These are phyloP conservation scores for Polyergus mexicanus DNA, from an alignment of 1,140 invertebrate species.

Conservation along the genomic window DNA sequence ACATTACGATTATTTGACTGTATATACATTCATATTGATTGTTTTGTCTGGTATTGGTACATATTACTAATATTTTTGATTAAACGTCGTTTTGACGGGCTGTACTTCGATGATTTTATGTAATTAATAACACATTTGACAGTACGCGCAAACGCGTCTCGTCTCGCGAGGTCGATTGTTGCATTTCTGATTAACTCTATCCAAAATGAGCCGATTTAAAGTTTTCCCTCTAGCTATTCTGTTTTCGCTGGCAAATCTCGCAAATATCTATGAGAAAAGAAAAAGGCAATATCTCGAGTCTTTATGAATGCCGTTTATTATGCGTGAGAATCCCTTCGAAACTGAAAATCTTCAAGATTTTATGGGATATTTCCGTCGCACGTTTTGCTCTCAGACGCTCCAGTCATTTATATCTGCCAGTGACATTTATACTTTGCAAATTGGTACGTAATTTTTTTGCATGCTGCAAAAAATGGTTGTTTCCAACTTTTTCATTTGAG, in stretches of 20 bases:
- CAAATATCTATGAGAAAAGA: constrained; percentile 19
- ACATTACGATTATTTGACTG: constrained; percentile 19
- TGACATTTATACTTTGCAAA: constrained; percentile 58
- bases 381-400: constrained; percentile 20
- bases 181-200: constrained; percentile 40
- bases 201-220: background rate
- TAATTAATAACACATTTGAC: constrained; percentile 50
- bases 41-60: constrained; percentile 42
- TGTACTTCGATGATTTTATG: constrained; percentile 49
- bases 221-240: background rate
- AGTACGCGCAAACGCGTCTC: constrained; percentile 3
- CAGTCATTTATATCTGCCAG: constrained; percentile 44
- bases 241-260: constrained; percentile 9
- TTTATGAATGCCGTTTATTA: constrained; percentile 60
- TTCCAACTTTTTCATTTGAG: background rate
- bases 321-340: constrained; percentile 24
- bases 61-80: constrained; percentile 57
- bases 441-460: constrained; percentile 50
- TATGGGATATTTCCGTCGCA: constrained; percentile 45
- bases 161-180: constrained; percentile 15
- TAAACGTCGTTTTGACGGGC: constrained; percentile 45
- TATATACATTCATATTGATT: constrained; percentile 37
- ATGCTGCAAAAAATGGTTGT: constrained; percentile 6
- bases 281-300: constrained; percentile 43
- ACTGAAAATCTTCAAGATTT: constrained; percentile 57